A percentile compares a stretch with the other conserved stretches of the same genome.
Conservation (phyloP, 2,113 vertebrate species). For the Amia ocellicauda region DNA sequence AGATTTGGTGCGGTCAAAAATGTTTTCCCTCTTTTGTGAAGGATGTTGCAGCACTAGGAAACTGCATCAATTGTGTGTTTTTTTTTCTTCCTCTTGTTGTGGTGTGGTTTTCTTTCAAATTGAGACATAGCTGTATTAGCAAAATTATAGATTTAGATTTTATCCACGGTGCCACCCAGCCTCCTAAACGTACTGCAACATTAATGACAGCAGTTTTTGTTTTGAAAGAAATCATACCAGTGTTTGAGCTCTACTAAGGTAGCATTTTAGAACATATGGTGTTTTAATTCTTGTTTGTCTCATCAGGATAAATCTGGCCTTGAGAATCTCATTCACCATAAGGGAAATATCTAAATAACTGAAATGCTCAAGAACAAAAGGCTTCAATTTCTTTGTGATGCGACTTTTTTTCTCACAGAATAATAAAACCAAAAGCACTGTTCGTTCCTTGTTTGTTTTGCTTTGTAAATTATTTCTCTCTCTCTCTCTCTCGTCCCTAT, state of each 20-base stretch:
- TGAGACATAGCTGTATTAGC: too few species aligned
- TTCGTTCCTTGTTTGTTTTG: constrained; percentile 21
- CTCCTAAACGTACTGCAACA: constrained; percentile 23
- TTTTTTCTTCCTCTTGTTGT: background rate
- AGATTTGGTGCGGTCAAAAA: too few species aligned
- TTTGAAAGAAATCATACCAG: constrained; percentile 67
- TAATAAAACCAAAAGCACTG: constrained; percentile 36
- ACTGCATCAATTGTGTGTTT: too few species aligned
- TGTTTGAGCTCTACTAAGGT: constrained; percentile 62
- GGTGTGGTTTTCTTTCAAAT: background rate
- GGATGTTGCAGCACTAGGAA: too few species aligned
- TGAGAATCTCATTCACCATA: constrained; percentile 60
- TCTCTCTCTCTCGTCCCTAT: constrained; percentile 1
- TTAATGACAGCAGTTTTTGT: constrained; percentile 58
- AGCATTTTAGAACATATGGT: constrained; percentile 70
- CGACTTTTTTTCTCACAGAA: constrained; percentile 47
- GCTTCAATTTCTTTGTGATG: constrained; percentile 74
- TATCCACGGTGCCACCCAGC: background rate
- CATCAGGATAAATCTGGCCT: constrained; percentile 69
- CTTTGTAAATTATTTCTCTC: constrained; percentile 29
- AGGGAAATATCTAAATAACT: constrained; percentile 68
- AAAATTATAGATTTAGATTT: background rate
- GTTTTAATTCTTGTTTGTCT: constrained; percentile 75
- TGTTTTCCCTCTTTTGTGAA: too few species aligned
- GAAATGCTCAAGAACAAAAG: constrained; percentile 71